Evolutionary conservation across 2,888 invertebrate species (phyloP).

Genomic region (Drosophila parthenogenetica): DNA sequence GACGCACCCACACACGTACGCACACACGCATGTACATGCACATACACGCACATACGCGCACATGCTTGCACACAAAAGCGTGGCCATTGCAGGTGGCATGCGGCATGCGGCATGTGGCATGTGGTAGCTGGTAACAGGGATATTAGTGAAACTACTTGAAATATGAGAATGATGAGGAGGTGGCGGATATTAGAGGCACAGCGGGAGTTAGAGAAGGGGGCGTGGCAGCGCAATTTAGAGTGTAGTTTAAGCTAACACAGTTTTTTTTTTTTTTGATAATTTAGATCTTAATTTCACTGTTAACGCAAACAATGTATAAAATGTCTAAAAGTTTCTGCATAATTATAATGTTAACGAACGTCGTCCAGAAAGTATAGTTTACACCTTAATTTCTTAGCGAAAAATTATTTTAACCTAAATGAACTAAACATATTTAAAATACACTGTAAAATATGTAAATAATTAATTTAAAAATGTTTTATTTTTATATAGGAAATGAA

Average conservation of each 20-base stretch:
- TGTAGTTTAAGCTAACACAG: constrained; percentile 26
- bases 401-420: too few relatives aligned
- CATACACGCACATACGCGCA: neutral
- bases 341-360: neutral
- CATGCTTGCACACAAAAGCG: constrained; percentile 36
- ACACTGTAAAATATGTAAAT: too few relatives aligned
- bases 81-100: constrained; percentile 29
- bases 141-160: constrained; percentile 72
- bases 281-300: constrained; percentile 13
- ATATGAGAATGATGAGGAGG: constrained; percentile 62
- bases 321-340: neutral
- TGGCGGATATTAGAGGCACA: constrained; percentile 1
- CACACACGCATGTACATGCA: constrained; percentile 2
- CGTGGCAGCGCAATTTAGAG: constrained; percentile 28
- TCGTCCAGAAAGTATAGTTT: too few relatives aligned
- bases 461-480: too few relatives aligned
- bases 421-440: too few relatives aligned
- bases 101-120: constrained; percentile 58
- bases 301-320: neutral
- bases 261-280: constrained; percentile 1
- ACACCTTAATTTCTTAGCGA: too few relatives aligned
- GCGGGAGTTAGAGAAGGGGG: neutral
- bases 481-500: too few relatives aligned
- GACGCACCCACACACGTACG: constrained; percentile 9
- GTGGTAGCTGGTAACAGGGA: constrained; percentile 54